Evolutionary conservation across 2,113 vertebrate species (phyloP).

Genomic region (Caretta caretta): DNA sequence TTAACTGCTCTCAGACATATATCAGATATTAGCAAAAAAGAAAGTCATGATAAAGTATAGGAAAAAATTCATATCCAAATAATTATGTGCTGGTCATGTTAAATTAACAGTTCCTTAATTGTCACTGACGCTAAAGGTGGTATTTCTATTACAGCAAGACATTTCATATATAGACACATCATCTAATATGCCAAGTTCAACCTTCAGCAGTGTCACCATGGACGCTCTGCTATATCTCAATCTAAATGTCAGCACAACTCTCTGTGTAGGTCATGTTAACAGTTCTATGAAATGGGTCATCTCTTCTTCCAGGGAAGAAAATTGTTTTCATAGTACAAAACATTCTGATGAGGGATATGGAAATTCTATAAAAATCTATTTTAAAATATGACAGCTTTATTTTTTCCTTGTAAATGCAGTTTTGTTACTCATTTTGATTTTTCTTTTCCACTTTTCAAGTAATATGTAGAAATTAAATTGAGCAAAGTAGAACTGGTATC

Average conservation of each 20-base stretch:
- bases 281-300: not conserved
- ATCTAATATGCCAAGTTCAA: not conserved
- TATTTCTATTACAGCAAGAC: not conserved
- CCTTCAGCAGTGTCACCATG: slow-evolving; percentile 9
- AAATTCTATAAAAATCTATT: not conserved
- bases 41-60: not conserved
- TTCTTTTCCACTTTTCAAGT: not conserved
- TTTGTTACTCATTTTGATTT: not conserved
- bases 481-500: not conserved
- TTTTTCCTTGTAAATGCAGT: not conserved
- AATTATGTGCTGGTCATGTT: not conserved
- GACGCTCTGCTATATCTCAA: not conserved
- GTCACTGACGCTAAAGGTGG: not conserved
- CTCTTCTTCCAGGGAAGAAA: not conserved
- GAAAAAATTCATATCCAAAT: not conserved
- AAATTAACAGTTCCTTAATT: not conserved
- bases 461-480: not conserved
- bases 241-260: slow-evolving; percentile 31
- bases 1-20: not conserved
- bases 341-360: not conserved
- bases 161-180: not conserved
- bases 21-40: not conserved
- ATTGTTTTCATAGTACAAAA: not conserved
- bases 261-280: slow-evolving; percentile 20
- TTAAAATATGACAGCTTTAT: not conserved